Evolutionary conservation across 2,888 invertebrate species (phyloP), one percentile per base, ranked within the genome.

Genomic region (Hyposoter didymator): DNA sequence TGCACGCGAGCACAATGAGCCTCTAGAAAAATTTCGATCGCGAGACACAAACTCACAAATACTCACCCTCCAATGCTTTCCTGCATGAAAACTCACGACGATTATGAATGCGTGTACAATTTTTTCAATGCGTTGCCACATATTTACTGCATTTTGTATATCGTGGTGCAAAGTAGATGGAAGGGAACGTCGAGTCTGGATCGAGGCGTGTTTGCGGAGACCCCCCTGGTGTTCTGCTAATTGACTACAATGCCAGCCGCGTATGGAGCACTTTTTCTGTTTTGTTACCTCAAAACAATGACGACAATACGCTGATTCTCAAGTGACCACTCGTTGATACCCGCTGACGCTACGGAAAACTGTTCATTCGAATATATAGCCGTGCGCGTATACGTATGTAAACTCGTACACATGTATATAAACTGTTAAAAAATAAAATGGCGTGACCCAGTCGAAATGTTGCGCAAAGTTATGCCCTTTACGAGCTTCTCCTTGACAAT

Each of bases 251-350:
- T 92, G 89, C 88, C 67, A 62, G 66, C 83, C 89, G 90, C 91
- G 90, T 90, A 92, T 91, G 91, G 91, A 91, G 90, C 89, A 90
- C 92, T 90, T 93, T 84, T 94, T 93, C 93, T 93, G 92, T 93
- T 93, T 93, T 93, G 93, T 93, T 94, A 91, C 93, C 93, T 93
- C 93, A 91, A 93, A 92, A 93, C 93, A 94, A 94, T 90, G 91
- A 88, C 90, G 89, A 93, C 92, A 93, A 93, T 93, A 88, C 90
- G 89, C 82, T 90, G 90, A 90, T 90, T 88, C 82, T 74, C 55
- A 84, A 90, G 89, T 88, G 90, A 83, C 84, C 87, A 88, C 90
- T 91, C 87, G 84, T 86, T 76, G 81, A 83, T 69, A 55, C 78
- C 78, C 83, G 55, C 32, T 78, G 55, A 82, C 67, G 79, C 79